These are phyloP conservation scores for Graphium colonna DNA, from an alignment of 2,888 invertebrate species.

Conservation along the genomic window DNA sequence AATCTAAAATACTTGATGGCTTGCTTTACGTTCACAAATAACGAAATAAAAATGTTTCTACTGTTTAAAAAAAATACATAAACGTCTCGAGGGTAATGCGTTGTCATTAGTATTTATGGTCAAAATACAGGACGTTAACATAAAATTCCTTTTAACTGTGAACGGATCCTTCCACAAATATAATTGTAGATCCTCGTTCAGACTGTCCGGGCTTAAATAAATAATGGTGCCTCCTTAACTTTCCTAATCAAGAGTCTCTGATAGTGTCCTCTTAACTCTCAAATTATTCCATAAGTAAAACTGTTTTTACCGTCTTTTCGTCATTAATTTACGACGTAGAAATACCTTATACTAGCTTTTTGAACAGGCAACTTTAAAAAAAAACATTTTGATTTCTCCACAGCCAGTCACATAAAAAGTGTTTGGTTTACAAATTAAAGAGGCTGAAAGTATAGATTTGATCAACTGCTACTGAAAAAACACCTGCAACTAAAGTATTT, in stretches of 20 bases:
- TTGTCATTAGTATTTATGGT: constrained; percentile 7
- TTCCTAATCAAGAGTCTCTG: constrained; percentile 15
- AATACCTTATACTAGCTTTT: neutral
- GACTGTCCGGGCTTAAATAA: constrained; percentile 18
- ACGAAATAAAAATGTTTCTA: too few species aligned
- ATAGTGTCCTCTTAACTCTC: too few species aligned
- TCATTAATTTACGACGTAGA: neutral
- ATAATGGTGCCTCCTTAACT: constrained; percentile 15
- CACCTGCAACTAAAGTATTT: too few species aligned
- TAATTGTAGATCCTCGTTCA: constrained; percentile 11
- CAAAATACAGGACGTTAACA: neutral
- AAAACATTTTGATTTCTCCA: too few species aligned
- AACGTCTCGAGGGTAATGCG: too few species aligned
- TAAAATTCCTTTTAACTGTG: constrained; percentile 9
- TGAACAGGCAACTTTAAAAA: neutral
- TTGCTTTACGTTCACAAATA: neutral
- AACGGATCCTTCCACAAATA: neutral
- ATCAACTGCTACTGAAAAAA: too few species aligned
- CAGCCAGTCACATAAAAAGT: neutral
- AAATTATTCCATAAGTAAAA: too few species aligned
- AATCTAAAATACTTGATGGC: neutral
- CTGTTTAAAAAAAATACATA: too few species aligned
- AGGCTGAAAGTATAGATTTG: too few species aligned
- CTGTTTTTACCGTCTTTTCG: too few species aligned
- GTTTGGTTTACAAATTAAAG: neutral